A percentile compares a stretch with the other conserved stretches of the same genome.
Conservation (phyloP, 2,888 invertebrate genomes). For the Brenthis daphne region DNA sequence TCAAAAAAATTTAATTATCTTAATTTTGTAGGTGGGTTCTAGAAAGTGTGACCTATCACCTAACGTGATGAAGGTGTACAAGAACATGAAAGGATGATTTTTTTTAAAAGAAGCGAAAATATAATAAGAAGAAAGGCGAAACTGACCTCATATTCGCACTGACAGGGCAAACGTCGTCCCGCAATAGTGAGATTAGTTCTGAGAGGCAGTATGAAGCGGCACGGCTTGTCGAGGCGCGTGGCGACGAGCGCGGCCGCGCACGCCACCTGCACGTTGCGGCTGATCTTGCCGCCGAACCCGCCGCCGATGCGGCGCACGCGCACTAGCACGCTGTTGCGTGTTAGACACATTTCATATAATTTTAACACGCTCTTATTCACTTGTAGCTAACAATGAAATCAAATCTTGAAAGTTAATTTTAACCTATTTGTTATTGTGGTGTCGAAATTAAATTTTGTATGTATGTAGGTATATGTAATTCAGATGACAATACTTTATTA, state of each 20-base stretch:
- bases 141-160: conserved; percentile 81
- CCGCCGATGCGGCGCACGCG: conserved; percentile 85
- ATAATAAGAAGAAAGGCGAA: neutral
- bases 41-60: too few species aligned
- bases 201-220: conserved; percentile 83
- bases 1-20: neutral
- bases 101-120: neutral
- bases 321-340: conserved; percentile 77
- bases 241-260: conserved; percentile 85
- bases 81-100: too few species aligned
- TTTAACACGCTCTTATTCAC: too few species aligned
- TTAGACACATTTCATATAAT: neutral
- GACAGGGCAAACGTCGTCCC: conserved; percentile 79
- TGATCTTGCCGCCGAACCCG: conserved; percentile 85
- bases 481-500: too few species aligned
- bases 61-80: too few species aligned
- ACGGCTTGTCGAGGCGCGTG: conserved; percentile 78
- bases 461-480: too few species aligned
- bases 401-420: too few species aligned
- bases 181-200: conserved; percentile 83
- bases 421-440: too few species aligned
- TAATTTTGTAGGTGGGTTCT: too few species aligned
- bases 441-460: too few species aligned
- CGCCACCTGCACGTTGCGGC: conserved; percentile 78
- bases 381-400: too few species aligned